These are phyloP conservation scores for Pseudorhombus dupliciocellatus DNA, from an alignment of 2,113 vertebrate genomes.

Conservation along the genomic window DNA sequence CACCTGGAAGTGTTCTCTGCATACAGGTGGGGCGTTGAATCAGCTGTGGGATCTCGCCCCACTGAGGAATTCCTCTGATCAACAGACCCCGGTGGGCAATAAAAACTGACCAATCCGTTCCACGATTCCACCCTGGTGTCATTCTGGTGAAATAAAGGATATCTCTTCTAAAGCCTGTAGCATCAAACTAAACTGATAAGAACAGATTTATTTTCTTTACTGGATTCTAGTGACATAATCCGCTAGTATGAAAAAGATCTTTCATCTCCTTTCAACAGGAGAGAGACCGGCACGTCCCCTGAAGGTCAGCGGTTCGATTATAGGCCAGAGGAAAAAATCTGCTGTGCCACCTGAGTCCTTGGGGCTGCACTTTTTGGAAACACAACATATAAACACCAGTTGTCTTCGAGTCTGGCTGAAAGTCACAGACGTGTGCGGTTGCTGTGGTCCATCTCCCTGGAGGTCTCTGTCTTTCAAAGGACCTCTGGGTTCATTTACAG, in stretches of 20 bases:
- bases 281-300: no score
- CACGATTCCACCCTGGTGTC: slow-evolving; percentile 19
- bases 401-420: no score
- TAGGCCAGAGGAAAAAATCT: no score
- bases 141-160: background rate
- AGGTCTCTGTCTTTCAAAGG: slow-evolving; percentile 52
- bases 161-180: background rate
- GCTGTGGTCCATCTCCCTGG: slow-evolving; percentile 19
- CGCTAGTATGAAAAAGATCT: no score
- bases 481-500: slow-evolving; percentile 50
- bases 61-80: background rate
- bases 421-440: background rate
- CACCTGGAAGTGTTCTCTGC: slow-evolving; percentile 54
- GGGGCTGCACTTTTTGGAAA: no score
- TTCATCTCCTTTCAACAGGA: no score
- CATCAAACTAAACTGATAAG: background rate
- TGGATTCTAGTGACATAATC: no score
- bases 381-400: no score
- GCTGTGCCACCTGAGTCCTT: no score
- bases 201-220: no score
- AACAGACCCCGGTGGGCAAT: slow-evolving; percentile 6
- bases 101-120: slow-evolving; percentile 32
- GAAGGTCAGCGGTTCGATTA: no score
- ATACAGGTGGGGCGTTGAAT: slow-evolving; percentile 69
- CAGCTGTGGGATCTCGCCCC: slow-evolving; percentile 23